phyloP scores from a whole-genome alignment of 2,797 vertebrate genomes.

The Prunella strophiata region DNA sequence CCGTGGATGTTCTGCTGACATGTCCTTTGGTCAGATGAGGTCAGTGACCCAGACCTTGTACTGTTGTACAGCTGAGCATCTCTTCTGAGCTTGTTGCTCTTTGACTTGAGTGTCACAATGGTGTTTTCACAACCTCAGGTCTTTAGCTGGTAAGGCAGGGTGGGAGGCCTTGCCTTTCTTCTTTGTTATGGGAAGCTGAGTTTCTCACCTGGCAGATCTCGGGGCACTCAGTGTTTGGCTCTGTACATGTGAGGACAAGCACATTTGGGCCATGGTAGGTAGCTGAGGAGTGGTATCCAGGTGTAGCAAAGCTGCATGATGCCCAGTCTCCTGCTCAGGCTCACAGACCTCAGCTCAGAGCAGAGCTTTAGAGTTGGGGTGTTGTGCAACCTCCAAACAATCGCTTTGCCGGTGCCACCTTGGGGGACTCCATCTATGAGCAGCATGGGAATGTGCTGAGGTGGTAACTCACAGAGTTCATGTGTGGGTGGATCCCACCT shows the following conservation, averaged over 20 bases:
- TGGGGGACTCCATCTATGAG: neutral
- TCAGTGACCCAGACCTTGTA: neutral
- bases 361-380: neutral
- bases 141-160: neutral
- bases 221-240: neutral
- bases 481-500: neutral
- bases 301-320: neutral
- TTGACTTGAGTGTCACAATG: neutral
- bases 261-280: neutral
- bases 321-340: neutral
- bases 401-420: neutral
- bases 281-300: neutral
- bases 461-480: neutral
- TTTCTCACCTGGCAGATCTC: neutral
- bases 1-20: neutral
- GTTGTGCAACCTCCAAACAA: neutral
- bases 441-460: neutral
- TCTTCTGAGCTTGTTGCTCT: neutral
- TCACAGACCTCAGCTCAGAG: neutral
- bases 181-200: rapidly evolving
- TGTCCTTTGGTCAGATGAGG: neutral
- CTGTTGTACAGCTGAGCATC: neutral
- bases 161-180: neutral
- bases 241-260: neutral
- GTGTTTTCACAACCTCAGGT: neutral